Conservation (phyloP, 2,797 vertebrate genomes). For the Percopsis omiscomaycus region DNA sequence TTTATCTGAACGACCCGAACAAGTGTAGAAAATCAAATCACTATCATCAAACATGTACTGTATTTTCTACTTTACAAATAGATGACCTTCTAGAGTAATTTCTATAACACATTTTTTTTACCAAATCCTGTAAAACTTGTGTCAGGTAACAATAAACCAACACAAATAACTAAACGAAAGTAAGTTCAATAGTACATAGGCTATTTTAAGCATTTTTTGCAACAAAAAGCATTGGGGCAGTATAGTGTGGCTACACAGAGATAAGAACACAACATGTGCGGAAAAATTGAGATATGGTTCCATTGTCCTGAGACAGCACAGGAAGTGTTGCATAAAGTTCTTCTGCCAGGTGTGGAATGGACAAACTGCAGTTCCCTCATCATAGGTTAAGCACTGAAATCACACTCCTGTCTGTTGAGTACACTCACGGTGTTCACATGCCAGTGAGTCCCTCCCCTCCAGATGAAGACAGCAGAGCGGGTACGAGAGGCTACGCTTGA, state of each 20-base stretch:
- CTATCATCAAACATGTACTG: neutral
- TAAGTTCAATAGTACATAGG: conserved; percentile 10
- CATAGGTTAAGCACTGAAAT: neutral
- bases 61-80: conserved; percentile 13
- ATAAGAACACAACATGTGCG: conserved; percentile 21
- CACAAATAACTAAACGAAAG: conserved; percentile 20
- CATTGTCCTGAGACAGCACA: conserved; percentile 20
- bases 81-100: conserved; percentile 3
- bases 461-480: conserved; percentile 5
- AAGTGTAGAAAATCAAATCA: conserved; percentile 1
- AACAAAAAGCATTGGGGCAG: neutral
- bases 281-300: conserved; percentile 21
- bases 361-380: conserved; percentile 3
- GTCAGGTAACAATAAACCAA: conserved; percentile 6
- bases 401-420: conserved; percentile 6
- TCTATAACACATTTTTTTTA: neutral
- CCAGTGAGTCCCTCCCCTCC: conserved; percentile 15
- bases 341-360: conserved; percentile 8
- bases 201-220: conserved; percentile 10
- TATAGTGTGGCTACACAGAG: conserved; percentile 15
- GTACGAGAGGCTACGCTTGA: conserved; percentile 75
- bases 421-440: neutral
- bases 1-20: conserved; percentile 10
- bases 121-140: neutral
- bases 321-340: conserved; percentile 22